Conservation (phyloP, 2,797 vertebrate genomes). For the Chloroceryle inda region DNA sequence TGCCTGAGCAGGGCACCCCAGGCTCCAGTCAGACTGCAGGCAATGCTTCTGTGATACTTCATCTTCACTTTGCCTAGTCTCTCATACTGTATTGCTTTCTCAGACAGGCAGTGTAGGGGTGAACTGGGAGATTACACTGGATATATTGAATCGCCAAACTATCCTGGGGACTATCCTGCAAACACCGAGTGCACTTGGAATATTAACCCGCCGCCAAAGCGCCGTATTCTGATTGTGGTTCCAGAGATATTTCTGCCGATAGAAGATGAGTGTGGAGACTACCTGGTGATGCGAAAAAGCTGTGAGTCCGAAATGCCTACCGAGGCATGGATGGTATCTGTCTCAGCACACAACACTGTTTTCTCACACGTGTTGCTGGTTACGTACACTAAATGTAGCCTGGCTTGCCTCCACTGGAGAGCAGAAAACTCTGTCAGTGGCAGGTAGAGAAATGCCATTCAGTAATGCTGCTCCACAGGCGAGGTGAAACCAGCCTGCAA, state of each 20-base stretch:
- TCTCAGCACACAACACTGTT: background rate
- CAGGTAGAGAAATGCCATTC: background rate
- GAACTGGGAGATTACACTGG: constrained; percentile 95
- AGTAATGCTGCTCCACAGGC: background rate
- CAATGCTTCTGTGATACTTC: background rate
- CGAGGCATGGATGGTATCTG: background rate
- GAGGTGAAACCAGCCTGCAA: background rate
- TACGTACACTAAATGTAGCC: background rate
- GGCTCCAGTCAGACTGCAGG: background rate
- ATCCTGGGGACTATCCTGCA: constrained; percentile 96
- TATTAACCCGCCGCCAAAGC: constrained; percentile 94
- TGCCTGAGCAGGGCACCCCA: background rate
- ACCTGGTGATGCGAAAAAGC: constrained; percentile 97
- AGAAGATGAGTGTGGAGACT: constrained; percentile 98
- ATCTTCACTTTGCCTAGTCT: background rate
- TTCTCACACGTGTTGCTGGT: background rate
- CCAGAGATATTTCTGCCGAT: constrained; percentile 97
- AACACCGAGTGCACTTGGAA: constrained; percentile 96
- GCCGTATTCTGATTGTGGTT: constrained; percentile 96
- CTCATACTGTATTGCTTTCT: constrained; percentile 31
- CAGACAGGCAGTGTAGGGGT: constrained; percentile 95
- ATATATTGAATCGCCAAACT: constrained; percentile 97
- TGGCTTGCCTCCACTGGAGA: background rate
- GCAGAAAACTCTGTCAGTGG: background rate
- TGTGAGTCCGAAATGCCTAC: constrained; percentile 83